Evolutionary conservation across 2,888 invertebrate genomes (phyloP).

Genomic region (Euzetes globulus): DNA sequence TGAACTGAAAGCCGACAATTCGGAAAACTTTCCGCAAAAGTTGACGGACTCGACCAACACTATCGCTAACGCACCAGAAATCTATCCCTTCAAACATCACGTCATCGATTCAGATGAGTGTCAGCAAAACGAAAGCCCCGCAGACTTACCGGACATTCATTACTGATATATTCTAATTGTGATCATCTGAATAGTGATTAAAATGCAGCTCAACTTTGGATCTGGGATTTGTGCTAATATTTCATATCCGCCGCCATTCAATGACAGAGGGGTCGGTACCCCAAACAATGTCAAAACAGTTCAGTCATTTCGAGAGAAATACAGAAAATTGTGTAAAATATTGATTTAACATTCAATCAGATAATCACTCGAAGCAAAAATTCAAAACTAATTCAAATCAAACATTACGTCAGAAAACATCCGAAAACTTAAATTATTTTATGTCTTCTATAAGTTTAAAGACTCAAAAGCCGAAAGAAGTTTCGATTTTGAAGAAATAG

Average conservation of each 20-base stretch:
- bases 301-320: background rate
- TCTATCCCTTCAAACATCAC: slow-evolving; percentile 10
- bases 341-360: background rate
- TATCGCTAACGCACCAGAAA: background rate
- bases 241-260: background rate
- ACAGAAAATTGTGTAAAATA: too few species aligned
- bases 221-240: slow-evolving; percentile 16
- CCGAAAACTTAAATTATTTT: too few species aligned
- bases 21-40: slow-evolving; percentile 16
- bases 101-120: background rate
- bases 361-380: background rate
- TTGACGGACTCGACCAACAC: background rate
- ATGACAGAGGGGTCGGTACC: too few species aligned
- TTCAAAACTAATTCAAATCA: background rate
- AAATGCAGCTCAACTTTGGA: slow-evolving; percentile 13
- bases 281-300: background rate
- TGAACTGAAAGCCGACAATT: background rate
- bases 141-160: background rate
- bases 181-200: background rate
- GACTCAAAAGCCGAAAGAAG: too few species aligned
- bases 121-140: background rate
- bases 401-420: too few species aligned
- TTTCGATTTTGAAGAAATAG: too few species aligned
- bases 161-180: background rate
- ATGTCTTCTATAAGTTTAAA: background rate